Base-by-base conservation (phyloP, 2,797 vertebrate genomes). In the Paramormyrops hopkinsi region DNA sequence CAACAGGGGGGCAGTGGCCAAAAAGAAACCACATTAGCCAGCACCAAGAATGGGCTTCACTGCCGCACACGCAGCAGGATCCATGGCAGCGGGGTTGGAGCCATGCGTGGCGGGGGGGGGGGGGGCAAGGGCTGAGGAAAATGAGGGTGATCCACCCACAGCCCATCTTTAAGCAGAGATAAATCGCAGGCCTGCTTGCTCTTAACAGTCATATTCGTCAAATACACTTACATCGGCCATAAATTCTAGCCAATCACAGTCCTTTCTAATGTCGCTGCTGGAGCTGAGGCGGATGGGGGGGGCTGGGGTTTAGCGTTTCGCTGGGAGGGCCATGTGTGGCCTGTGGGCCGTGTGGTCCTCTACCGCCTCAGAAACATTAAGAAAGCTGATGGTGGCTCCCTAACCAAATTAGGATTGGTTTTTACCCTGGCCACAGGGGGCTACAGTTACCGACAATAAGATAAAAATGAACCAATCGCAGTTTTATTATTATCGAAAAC, bases 131-230 rank as follows among this genome's bases (percentile, higher is more conserved):
- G 89, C 88, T 88, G 87, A 88, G 87, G 56, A 83, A 89, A 89
- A 91, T 93, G 92, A 91, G 93, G 91, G 90, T 92, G 89, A 92
- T 93, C 91, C 92, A 6, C 84, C 91, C 79, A 91, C 89, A 54
- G 89, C 92, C 90, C 90, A 90, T 93, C 92, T 93, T 91, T 93
- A 91, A 90, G 90, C 93, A 94, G 94, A 94, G 94, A 97, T 95
- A 96, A 97, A 96, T 95, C 93, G 94, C 94, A 91, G 93, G 93
- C 94, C 91, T 90, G 89, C 92, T 95, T 95, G 93, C 93, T 94
- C 95, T 97, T 97, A 96, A 97, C 94, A 96, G 94, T 95, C 94
- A 93, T 94, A 97, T 97, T 96, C 97, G 96, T 97, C 96, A 96
- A 93, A 96, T 93, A 94, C 96, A 96, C 96, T 95, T 96, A 95